A percentile compares a stretch with the other conserved stretches of the same genome.
Conservation (phyloP, 2,113 vertebrate species). For the Notarius quadriscutis region DNA sequence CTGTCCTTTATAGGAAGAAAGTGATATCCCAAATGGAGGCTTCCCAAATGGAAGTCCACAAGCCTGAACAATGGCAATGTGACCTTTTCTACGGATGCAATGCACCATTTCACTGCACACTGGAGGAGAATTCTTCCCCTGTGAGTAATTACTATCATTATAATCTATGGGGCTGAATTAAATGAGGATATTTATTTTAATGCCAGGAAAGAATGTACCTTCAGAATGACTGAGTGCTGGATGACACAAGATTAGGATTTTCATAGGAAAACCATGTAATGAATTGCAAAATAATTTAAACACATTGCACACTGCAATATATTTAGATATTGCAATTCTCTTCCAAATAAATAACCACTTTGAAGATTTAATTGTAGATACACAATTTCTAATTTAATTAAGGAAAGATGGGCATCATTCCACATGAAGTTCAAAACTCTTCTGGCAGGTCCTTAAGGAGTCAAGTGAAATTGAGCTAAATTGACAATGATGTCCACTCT, state of each 20-base stretch:
- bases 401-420: not conserved
- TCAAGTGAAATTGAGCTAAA: not conserved
- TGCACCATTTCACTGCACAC: slow-evolving; percentile 18
- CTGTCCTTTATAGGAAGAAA: not conserved
- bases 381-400: not conserved
- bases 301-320: not conserved
- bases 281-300: not conserved
- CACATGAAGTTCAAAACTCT: not conserved
- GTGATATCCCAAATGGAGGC: not conserved
- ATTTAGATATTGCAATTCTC: too few species aligned
- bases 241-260: not conserved
- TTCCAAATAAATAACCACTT: not conserved
- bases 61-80: slow-evolving; percentile 13
- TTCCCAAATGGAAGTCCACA: not conserved
- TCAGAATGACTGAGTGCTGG: not conserved
- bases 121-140: slow-evolving; percentile 7
- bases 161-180: slow-evolving; percentile 9
- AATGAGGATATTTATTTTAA: slow-evolving; percentile 30
- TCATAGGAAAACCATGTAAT: not conserved
- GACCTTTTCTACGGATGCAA: slow-evolving; percentile 22
- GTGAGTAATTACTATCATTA: slow-evolving; percentile 34
- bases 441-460: not conserved
- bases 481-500: not conserved
- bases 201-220: not conserved
- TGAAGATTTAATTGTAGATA: not conserved